Evolutionary conservation across 2,888 invertebrate genomes (phyloP).

Genomic region (Hypselothyrea guttata): DNA sequence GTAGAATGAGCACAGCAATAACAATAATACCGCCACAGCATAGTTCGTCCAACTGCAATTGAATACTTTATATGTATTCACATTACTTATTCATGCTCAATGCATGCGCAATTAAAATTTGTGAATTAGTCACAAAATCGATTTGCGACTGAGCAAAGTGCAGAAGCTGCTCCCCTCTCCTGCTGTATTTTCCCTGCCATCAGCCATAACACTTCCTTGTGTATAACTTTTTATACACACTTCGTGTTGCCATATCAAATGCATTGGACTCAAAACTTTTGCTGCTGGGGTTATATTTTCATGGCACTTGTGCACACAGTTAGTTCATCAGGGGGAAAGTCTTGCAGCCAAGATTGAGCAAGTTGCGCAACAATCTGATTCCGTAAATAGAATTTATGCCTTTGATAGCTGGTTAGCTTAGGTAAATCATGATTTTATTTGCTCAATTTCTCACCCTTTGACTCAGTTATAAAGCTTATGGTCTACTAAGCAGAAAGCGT

Average conservation of each 20-base stretch:
- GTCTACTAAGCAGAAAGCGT: no score
- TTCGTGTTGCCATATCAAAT: conserved; percentile 35
- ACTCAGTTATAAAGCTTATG: not conserved
- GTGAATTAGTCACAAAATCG: conserved; percentile 73
- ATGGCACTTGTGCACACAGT: conserved; percentile 49
- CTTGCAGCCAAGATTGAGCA: conserved; percentile 5
- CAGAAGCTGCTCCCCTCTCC: conserved; percentile 7
- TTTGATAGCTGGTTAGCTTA: conserved; percentile 24
- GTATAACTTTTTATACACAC: conserved; percentile 49
- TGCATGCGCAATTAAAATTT: conserved; percentile 71
- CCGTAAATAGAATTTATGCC: conserved; percentile 32
- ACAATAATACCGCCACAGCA: conserved; percentile 13
- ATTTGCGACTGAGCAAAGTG: conserved; percentile 64
- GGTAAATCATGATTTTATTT: conserved; percentile 36
- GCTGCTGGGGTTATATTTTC: conserved; percentile 41
- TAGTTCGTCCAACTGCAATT: conserved; percentile 26
- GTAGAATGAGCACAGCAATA: not conserved
- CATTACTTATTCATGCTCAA: conserved; percentile 69
- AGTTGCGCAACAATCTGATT: conserved; percentile 36
- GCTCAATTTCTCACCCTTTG: no score
- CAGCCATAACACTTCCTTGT: not conserved
- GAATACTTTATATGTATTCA: conserved; percentile 36
- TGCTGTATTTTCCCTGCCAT: not conserved
- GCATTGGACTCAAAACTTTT: conserved; percentile 43
- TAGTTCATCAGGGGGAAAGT: conserved; percentile 11